Evolutionary conservation across 2,797 vertebrate genomes (phyloP).

Genomic region (Rachycentron canadum): DNA sequence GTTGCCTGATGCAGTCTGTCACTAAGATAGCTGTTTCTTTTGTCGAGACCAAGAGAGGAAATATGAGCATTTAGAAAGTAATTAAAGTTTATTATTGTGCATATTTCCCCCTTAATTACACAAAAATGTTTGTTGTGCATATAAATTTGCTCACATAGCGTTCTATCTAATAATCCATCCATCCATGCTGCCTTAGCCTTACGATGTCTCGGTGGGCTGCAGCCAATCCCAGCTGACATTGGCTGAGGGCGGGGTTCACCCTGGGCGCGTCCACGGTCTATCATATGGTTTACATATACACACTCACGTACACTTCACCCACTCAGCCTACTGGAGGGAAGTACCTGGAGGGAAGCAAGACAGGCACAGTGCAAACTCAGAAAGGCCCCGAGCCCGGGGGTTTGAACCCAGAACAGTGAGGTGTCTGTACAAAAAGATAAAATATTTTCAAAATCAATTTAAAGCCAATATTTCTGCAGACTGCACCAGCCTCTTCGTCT

Average conservation of each 20-base stretch:
- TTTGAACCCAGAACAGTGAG: no score
- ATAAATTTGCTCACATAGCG: neutral
- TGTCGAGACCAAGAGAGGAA: neutral
- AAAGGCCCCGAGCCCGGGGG: no score
- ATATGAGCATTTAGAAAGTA: neutral
- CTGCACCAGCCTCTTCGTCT: neutral
- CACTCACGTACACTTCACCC: no score
- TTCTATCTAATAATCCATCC: neutral
- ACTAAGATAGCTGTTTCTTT: conserved; percentile 9
- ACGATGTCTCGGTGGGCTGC: no score
- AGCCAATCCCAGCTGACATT: no score
- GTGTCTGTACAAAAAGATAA: neutral
- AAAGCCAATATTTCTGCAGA: neutral
- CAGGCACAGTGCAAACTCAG: no score
- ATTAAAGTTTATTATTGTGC: neutral
- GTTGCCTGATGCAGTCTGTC: conserved; percentile 27
- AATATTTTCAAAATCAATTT: neutral
- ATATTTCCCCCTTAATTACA: neutral
- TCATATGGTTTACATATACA: no score
- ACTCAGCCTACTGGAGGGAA: no score
- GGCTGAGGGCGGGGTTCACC: no score
- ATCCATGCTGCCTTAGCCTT: no score
- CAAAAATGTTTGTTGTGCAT: neutral
- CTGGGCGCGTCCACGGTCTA: no score
- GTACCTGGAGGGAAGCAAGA: no score